Conservation (phyloP, 2,888 invertebrate genomes). For the Odontothrips loti region DNA sequence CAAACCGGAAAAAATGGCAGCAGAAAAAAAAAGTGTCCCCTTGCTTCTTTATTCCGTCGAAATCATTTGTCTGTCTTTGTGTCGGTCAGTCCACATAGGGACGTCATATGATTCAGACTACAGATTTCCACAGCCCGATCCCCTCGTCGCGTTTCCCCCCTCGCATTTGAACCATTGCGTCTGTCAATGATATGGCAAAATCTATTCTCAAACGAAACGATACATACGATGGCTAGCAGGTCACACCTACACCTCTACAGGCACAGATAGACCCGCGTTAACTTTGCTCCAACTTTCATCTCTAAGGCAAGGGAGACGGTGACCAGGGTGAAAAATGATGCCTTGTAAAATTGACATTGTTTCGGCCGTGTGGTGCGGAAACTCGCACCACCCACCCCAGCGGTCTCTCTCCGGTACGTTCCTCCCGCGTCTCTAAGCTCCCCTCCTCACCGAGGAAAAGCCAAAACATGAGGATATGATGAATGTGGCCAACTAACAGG, state of each 20-base stretch:
- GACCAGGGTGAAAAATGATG: slow-evolving; percentile 2
- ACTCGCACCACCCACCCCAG: neutral
- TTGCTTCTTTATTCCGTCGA: neutral
- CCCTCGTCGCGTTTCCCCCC: neutral
- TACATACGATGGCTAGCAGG: neutral
- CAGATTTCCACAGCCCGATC: neutral
- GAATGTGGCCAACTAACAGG: slow-evolving; percentile 7
- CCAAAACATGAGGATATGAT: slow-evolving; percentile 19
- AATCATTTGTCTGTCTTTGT: slow-evolving; percentile 23
- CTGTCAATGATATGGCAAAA: neutral
- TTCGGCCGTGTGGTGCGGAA: neutral
- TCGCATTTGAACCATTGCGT: too few relatives aligned
- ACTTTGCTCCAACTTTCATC: too few relatives aligned
- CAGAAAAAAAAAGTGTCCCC: neutral
- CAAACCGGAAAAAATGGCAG: neutral
- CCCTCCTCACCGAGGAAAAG: neutral
- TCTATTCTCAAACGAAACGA: too few relatives aligned
- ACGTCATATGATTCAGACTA: neutral
- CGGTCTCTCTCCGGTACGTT: neutral
- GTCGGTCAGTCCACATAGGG: slow-evolving; percentile 5
- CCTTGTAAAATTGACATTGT: slow-evolving; percentile 9
- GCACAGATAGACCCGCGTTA: too few relatives aligned
- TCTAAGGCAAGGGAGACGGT: neutral
- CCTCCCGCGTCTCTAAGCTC: neutral
- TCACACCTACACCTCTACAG: too few relatives aligned